These are phyloP conservation scores for Sebastes vulpes DNA, from an alignment of 2,797 vertebrate species.

Conservation along the genomic window DNA sequence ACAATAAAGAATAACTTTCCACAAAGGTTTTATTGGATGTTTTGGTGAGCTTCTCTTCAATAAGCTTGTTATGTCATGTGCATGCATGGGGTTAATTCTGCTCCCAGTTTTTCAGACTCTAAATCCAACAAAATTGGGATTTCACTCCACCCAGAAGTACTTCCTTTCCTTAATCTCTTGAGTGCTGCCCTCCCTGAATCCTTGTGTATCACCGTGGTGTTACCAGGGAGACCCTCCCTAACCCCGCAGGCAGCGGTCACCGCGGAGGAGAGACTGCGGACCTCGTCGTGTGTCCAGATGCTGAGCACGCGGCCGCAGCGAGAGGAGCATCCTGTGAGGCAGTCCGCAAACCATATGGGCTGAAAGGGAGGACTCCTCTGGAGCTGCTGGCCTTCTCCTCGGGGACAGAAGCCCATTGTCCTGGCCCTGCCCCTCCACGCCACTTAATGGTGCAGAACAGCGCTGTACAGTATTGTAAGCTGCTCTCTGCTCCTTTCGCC, in stretches of 20 bases:
- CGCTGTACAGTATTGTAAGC: constrained; percentile 90
- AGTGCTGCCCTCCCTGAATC: constrained; percentile 63
- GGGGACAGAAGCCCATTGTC: constrained; percentile 82
- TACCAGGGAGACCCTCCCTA: constrained; percentile 76
- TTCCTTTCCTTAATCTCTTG: constrained; percentile 81
- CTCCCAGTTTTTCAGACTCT: constrained; percentile 18
- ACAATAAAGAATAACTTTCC: not conserved
- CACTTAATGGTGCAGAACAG: constrained; percentile 87
- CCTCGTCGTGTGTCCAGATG: constrained; percentile 89
- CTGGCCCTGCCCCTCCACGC: constrained; percentile 75
- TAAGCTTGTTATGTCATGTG: not conserved
- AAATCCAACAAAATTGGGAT: constrained; percentile 76
- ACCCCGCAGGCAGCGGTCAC: constrained; percentile 57
- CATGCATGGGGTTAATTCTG: not conserved
- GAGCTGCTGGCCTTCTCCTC: constrained; percentile 74
- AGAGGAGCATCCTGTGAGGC: constrained; percentile 78
- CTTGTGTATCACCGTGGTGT: constrained; percentile 60
- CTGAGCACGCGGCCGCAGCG: constrained; percentile 80
- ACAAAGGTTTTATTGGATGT: not conserved
- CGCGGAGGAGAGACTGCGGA: constrained; percentile 54
- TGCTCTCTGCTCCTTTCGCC: constrained; percentile 83
- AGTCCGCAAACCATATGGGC: constrained; percentile 86
- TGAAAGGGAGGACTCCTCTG: constrained; percentile 77
- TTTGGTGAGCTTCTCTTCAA: not conserved
- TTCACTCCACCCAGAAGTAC: constrained; percentile 66